Evolutionary conservation across 2,888 invertebrate genomes (phyloP).

Genomic region (Argyresthia albistria): DNA sequence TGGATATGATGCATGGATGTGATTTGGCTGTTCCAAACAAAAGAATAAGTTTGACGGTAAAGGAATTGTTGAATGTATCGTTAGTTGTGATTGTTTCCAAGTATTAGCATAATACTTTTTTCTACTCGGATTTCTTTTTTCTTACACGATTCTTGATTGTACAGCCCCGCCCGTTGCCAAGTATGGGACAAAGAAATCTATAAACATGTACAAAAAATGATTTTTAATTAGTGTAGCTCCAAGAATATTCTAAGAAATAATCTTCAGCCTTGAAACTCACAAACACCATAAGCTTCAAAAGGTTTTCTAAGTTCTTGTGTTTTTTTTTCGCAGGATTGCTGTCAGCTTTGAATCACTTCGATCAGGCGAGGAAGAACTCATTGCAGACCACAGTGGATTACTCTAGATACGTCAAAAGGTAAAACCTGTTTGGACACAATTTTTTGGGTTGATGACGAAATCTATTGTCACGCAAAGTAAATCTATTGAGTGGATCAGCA

Average conservation of each 20-base stretch:
- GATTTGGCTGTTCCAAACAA: constrained; percentile 66
- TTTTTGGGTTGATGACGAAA: constrained; percentile 1
- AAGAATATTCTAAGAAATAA: no score
- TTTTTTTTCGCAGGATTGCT: constrained; percentile 47
- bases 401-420: constrained; percentile 89
- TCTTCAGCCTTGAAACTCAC: no score
- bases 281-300: no score
- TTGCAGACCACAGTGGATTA: constrained; percentile 84
- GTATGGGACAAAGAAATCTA: no score
- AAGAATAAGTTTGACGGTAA: constrained; percentile 63
- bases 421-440: constrained; percentile 13
- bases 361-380: constrained; percentile 67
- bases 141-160: no score
- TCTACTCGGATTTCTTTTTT: no score
- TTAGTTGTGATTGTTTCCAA: constrained; percentile 51
- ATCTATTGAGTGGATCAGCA: not conserved
- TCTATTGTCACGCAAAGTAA: not conserved
- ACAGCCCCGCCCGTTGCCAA: no score
- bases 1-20: constrained; percentile 62
- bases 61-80: constrained; percentile 51
- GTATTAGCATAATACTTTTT: constrained; percentile 43
- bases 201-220: no score
- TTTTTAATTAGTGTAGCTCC: no score
- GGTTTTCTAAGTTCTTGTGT: not conserved
- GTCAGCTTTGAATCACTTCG: constrained; percentile 63